Base-by-base conservation (phyloP, 2,888 invertebrate species). In the Coecobrya sp. region DNA sequence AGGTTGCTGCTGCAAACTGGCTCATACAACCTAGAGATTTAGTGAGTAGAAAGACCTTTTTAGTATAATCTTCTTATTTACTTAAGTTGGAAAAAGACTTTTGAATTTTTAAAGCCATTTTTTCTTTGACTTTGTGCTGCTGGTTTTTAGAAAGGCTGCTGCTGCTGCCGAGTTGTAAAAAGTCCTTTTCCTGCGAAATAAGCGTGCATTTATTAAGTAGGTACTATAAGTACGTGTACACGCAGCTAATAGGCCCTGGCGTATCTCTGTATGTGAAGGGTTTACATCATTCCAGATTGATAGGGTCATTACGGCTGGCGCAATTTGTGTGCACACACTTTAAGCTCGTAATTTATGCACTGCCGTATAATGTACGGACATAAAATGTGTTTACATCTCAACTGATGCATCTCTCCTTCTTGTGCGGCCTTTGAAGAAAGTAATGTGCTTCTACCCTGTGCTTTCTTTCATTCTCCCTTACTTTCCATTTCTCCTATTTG, bases 261-360 rank as follows among this genome's bases (percentile, higher is more conserved):
- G 59, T n/a, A 62, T 25, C 25, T 62, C 62, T 62, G 62, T 19
- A 10, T 62, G 10, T 62, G 62, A 62, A 25, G 25, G 62, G 62
- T 62, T 62, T 62, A 62, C 62, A 62, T 62, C 62, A 62, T 62
- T 62, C 62, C 10, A 62, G 62, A 62, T 62, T 62, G 62, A 62
- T 62, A 62, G 62, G 62, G 27, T 62, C 62, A 62, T 62, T 62
- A 62, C 62, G 11, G 27, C 62, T 62, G 62, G 62, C 62, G 62
- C 62, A 62, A 62, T 62, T 62, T 62, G 62, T 25, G 16, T 62
- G 62, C 62, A 62, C 25, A 62, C 62, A 62, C 62, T 62, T 62
- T 62, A 62, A 62, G 62, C 62, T 62, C 22, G 62, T 62, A 62
- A 62, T 62, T 62, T 62, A 62, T 62, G 62, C 27, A 62, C 59